A percentile compares a stretch with the other conserved stretches of the same genome.
Evolutionary conservation across 1,140 invertebrate genomes (phyloP).

Genomic region (Mercenaria mercenaria): DNA sequence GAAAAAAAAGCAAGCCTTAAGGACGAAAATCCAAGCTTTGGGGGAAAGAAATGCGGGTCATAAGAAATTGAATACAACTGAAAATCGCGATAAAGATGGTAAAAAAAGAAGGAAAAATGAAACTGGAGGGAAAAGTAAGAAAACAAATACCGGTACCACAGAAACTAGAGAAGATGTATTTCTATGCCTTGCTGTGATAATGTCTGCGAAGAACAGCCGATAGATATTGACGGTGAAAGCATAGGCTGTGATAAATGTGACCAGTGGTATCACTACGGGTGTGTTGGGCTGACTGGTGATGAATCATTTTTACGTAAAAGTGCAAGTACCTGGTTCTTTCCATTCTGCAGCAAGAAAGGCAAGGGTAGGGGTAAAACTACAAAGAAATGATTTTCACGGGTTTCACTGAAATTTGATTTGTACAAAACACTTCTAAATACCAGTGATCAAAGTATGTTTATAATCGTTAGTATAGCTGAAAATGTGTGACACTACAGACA

Average conservation of each 20-base stretch:
- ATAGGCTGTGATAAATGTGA: constrained; percentile 53
- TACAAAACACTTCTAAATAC: no score
- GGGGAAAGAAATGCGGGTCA: no score
- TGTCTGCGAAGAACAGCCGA: constrained; percentile 26
- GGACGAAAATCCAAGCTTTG: constrained; percentile 48
- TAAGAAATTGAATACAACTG: no score
- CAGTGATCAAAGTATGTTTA: no score
- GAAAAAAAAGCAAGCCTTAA: constrained; percentile 64
- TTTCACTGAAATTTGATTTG: no score
- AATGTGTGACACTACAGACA: no score
- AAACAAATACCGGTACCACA: no score
- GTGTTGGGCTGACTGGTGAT: constrained; percentile 43
- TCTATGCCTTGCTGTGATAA: constrained; percentile 23
- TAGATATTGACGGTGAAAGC: constrained; percentile 9
- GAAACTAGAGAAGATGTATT: no score
- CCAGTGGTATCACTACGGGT: constrained; percentile 53
- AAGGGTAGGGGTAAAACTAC: neutral
- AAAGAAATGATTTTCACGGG: neutral
- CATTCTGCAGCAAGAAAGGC: constrained; percentile 26
- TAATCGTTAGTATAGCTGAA: no score
- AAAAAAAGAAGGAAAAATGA: neutral
- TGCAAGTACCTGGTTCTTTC: constrained; percentile 42
- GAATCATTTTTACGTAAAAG: constrained; percentile 28
- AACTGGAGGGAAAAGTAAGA: neutral
- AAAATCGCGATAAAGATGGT: no score